Evolutionary conservation across 2,888 invertebrate species (phyloP), one percentile per base, ranked within the genome.

Genomic region (Tachina grossa): DNA sequence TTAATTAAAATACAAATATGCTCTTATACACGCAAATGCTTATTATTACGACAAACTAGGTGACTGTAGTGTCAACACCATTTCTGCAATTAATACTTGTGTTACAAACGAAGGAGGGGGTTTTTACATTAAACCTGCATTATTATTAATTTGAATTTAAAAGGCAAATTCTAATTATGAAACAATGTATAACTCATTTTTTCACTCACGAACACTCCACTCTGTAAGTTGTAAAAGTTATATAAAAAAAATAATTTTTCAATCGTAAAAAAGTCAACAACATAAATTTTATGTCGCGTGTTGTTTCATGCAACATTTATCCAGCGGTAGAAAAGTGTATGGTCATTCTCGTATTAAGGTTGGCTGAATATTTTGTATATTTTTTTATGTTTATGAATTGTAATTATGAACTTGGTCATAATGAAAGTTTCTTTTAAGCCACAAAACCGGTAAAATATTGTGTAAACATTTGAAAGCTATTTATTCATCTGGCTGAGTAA

Each of bases 121-220:
- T 22, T 14, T 57, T 57, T 31, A 31, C 13, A 14, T 31, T 31
- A 55, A 51, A 16, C 47, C 59, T 19, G 63, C 57, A 75, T 82
- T 59, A 75, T 75, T 69, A 59, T 82, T 78, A 81, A 78, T 85
- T 85, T 75, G 69, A 77, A 69, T 63, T 75, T 74, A 71, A 82
- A 85, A 82, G 57, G 57, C 41, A 78, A 63, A 57, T 75, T 65
- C 51, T 57, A 71, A 76, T 49, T 49, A 6, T 55, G 43, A 74
- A 74, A 68, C 19, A 53, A 55, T 13, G 61, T 47, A 53, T 8
- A 49, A 55, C 45, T 61, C 31, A 69, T 49, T 11, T 69, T 43
- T 22, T 11, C 19, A 41, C 14, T 66, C 13, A 19, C 41, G 51
- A 49, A 11, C 4, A 0, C 11, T n/a, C 9, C 13, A 19, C 43